A percentile compares a stretch with the other conserved stretches of the same genome.
These are phyloP conservation scores for Myiozetetes cayanensis DNA, from an alignment of 2,113 vertebrate species.

Conservation along the genomic window DNA sequence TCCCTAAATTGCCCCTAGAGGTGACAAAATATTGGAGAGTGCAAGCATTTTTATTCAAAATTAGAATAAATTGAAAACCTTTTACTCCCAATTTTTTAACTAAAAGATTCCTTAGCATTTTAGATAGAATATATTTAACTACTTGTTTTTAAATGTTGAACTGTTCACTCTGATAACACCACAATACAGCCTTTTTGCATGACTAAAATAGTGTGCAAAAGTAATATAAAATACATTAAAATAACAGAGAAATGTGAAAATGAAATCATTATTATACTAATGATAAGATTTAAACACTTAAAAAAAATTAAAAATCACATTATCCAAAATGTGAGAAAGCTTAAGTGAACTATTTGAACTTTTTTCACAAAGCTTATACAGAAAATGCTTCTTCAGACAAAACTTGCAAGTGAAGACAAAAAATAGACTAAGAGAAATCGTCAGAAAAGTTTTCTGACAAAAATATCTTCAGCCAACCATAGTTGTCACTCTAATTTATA, in stretches of 20 bases:
- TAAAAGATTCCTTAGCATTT: not conserved
- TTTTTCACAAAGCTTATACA: not conserved
- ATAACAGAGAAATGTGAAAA: not conserved
- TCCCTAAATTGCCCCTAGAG: not conserved
- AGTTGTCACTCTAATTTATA: not conserved
- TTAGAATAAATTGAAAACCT: not conserved
- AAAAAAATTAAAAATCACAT: not conserved
- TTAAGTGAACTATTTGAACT: not conserved
- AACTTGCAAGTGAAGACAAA: not conserved
- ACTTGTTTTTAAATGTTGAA: not conserved
- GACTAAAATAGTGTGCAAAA: not conserved
- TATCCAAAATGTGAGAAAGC: not conserved
- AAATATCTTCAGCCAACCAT: not conserved
- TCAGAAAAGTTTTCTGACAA: not conserved
- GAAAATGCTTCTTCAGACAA: not conserved
- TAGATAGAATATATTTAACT: not conserved
- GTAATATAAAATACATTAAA: not conserved
- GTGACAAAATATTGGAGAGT: not conserved
- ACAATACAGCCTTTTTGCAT: not conserved
- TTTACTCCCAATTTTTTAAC: not conserved
- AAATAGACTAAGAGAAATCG: not conserved
- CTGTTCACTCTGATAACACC: not conserved
- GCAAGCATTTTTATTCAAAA: not conserved
- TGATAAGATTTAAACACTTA: not conserved
- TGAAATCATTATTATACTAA: not conserved